Conservation (phyloP, 2,797 vertebrate species). For the Halcyon leucocephala region DNA sequence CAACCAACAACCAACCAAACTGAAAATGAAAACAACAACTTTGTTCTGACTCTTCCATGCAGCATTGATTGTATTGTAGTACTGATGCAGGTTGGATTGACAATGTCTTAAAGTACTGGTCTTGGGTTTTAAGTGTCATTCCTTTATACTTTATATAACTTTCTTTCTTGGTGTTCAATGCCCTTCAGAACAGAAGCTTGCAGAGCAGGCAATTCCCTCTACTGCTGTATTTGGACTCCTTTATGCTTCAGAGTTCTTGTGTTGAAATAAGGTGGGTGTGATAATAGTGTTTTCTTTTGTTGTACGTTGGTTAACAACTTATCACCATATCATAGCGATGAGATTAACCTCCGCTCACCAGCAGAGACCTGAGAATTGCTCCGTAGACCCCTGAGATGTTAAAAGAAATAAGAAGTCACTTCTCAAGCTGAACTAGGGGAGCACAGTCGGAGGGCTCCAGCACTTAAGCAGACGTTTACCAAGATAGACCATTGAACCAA, state of each 20-base stretch:
- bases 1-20: not conserved
- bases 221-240: not conserved
- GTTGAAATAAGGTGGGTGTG: not conserved
- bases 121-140: not conserved
- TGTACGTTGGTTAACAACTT: not conserved
- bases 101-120: not conserved
- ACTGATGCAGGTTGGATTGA: not conserved
- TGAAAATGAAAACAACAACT: not conserved
- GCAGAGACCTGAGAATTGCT: not conserved
- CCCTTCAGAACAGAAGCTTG: not conserved
- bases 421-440: not conserved
- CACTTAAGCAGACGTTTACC: not conserved
- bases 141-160: not conserved
- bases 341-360: not conserved
- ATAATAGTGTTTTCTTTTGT: not conserved
- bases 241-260: not conserved
- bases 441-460: not conserved
- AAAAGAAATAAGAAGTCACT: not conserved
- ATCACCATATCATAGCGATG: not conserved
- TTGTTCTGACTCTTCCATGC: not conserved
- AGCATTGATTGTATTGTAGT: not conserved
- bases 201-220: not conserved
- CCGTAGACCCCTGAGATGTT: not conserved
- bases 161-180: not conserved
- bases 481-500: not conserved